Conservation (phyloP, 2,113 vertebrate genomes). For the Danio rerio region GRCz12tu NC_133179.1:19735501-19736000, state of each 20-base stretch:
- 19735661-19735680: too few relatives aligned
- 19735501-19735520: too few relatives aligned
- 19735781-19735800: not conserved
- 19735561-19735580: too few relatives aligned
- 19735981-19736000: not conserved
- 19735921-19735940: not conserved
- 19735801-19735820: not conserved
- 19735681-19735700: too few relatives aligned
- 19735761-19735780: not conserved
- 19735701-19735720: too few relatives aligned
- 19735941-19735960: not conserved
- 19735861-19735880: not conserved
- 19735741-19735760: not conserved
- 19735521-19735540: too few relatives aligned
- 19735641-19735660: too few relatives aligned
- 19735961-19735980: not conserved
- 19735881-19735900: not conserved
- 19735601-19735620: too few relatives aligned
- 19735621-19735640: too few relatives aligned
- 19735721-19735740: too few relatives aligned
- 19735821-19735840: not conserved
- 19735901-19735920: not conserved
- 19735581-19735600: too few relatives aligned
- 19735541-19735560: too few relatives aligned
- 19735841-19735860: not conserved